Base-by-base conservation (phyloP, 2,113 vertebrate genomes). In the Spheniscus mendiculus region DNA sequence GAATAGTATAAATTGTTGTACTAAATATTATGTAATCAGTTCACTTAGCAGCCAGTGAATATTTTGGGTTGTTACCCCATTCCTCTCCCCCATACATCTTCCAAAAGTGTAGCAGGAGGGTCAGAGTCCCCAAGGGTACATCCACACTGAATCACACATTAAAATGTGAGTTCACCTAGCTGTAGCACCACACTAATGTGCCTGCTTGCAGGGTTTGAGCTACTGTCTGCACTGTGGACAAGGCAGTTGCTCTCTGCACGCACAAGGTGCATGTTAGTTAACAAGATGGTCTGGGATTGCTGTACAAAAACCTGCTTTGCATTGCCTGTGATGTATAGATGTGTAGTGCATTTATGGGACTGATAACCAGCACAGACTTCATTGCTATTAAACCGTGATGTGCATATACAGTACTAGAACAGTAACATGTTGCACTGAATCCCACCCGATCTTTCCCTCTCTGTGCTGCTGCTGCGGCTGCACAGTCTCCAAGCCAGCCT, bases 191-290 rank as follows among this genome's bases (percentile, higher is more conserved):
- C 22, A 21, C 19, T 26, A 7, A 29, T 15, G 30, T 23, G 40
- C 23, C 26, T 65, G 26, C 45, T 85, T 49, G 58, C 15, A 45
- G 70, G 47, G 42, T 44, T 14, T 34, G 45, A 30, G 26, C 30
- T 36, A 3, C 38, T 58, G 9, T 15, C 56, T 70, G n/a, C n/a
- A 30, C 40, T 0, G 1, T 25, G 50, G 29, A 17, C 0, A 5
- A 32, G 20, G 36, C 26, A 26, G 23, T 20, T 56, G 23, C 8
- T 73, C 32, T 62, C 53, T 49, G 61, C 27, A 15, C 8, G 26
- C 18, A 34, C 13, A 17, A 55, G 32, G 47, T 62, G 42, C 40
- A 42, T 80, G 26, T 44, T 55, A 55, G n/a, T 22, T 73, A 61
- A 21, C 20, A 47, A 53, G 38, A 42, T 6, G 49, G 30, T 36